phyloP scores from a whole-genome alignment of 2,888 invertebrate species.

The Lasioglossum leucozonium region DNA sequence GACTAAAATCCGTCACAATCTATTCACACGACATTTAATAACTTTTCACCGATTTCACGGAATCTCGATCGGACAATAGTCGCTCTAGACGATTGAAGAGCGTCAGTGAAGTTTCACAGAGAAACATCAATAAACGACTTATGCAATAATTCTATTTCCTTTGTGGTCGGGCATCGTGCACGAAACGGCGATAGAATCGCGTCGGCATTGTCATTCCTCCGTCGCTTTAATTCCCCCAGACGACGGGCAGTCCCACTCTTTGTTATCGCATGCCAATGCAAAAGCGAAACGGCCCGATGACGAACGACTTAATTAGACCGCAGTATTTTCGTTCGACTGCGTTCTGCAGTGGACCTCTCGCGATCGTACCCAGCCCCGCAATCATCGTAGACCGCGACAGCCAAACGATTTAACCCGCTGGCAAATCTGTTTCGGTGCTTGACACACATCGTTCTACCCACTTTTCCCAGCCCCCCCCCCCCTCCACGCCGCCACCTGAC shows the following conservation, averaged over 20 bases:
- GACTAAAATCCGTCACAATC: not conserved
- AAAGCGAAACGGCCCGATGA: constrained; percentile 10
- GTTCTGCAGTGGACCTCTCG: not conserved
- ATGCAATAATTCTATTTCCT: not conserved
- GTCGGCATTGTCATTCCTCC: not conserved
- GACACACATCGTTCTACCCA: not conserved
- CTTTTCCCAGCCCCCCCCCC: not conserved
- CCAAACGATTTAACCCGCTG: constrained; percentile 27
- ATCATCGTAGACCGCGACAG: not conserved
- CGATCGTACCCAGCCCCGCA: not conserved
- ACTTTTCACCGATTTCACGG: not conserved
- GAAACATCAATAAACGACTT: not conserved
- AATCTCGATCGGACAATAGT: not conserved
- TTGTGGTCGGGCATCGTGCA: not conserved
- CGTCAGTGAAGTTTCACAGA: not conserved
- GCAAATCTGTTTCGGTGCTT: constrained; percentile 14
- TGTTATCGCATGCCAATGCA: not conserved
- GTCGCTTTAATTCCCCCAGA: not conserved
- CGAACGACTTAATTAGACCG: constrained; percentile 44
- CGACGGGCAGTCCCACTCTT: not conserved
- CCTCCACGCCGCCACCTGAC: not conserved
- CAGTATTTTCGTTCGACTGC: constrained; percentile 20
- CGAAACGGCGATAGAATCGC: not conserved
- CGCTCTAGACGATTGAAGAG: not conserved
- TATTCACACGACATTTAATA: not conserved